Percentiles rank a stretch among this genome's conserved stretches.
These are phyloP conservation scores for Oreochromis grahami DNA, from an alignment of 2,797 vertebrate genomes.

Conservation along the genomic window DNA sequence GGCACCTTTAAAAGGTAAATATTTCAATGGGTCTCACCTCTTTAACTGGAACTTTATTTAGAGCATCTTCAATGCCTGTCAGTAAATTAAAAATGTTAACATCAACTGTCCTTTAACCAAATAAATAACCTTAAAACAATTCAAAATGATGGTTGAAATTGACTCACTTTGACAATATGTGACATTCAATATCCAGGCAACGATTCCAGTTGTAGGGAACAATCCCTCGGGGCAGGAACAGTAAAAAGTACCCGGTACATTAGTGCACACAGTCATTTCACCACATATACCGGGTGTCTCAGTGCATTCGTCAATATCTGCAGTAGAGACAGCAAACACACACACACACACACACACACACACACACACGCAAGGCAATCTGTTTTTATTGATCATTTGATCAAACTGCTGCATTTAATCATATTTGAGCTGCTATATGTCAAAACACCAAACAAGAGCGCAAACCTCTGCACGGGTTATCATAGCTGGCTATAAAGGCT, in stretches of 20 bases:
- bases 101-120: not conserved
- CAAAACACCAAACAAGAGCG: not conserved
- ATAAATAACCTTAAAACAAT: not conserved
- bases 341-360: not conserved
- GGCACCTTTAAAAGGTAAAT: not conserved
- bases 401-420: not conserved
- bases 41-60: not conserved
- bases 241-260: conserved; percentile 38
- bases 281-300: conserved; percentile 52
- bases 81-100: not conserved
- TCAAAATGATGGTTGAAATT: not conserved
- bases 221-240: conserved; percentile 63
- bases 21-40: conserved; percentile 10
- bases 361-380: not conserved
- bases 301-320: conserved; percentile 66
- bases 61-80: conserved; percentile 27
- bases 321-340: not conserved
- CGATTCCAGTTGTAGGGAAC: conserved; percentile 47
- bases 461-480: not conserved
- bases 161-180: conserved; percentile 57
- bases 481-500: not conserved
- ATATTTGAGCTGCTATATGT: not conserved
- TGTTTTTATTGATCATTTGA: not conserved
- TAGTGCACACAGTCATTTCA: conserved; percentile 37
- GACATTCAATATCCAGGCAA: conserved; percentile 21